Conservation (phyloP, 2,113 vertebrate species). For the Hippocampus mohnikei region DNA sequence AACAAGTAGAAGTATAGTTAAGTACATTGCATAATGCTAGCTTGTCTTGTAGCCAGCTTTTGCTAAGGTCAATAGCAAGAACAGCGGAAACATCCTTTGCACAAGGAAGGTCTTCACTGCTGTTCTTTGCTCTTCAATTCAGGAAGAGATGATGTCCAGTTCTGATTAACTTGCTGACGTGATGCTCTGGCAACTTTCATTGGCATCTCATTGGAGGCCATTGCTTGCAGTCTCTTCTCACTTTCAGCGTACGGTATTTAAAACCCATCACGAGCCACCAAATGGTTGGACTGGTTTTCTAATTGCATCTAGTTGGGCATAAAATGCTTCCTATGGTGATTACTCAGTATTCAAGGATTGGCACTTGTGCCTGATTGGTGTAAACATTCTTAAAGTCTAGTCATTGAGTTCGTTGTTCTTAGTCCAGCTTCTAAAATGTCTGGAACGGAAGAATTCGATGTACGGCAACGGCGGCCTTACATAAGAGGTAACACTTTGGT, state of each 20-base stretch:
- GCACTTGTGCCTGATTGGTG: constrained; percentile 17
- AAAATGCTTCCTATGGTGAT: constrained; percentile 40
- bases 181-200: background rate
- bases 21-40: background rate
- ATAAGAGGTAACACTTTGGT: constrained; percentile 31
- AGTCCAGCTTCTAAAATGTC: constrained; percentile 1
- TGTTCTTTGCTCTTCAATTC: background rate
- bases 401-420: constrained; percentile 10
- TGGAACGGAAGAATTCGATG: background rate
- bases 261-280: background rate
- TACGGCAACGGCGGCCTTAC: constrained; percentile 3
- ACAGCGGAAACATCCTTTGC: too few relatives aligned
- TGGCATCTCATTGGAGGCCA: background rate
- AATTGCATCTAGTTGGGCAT: constrained; percentile 19
- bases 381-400: background rate
- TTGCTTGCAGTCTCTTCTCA: background rate
- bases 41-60: background rate
- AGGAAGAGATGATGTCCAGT: background rate
- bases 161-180: background rate
- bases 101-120: too few relatives aligned
- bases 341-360: constrained; percentile 20
- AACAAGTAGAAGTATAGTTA: background rate
- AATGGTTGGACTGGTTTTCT: background rate
- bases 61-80: background rate
- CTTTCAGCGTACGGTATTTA: background rate